Evolutionary conservation across 37 sponge, comb jelly and placozoan species (phyloP).

Genomic region (Aplysina aerophoba): DNA sequence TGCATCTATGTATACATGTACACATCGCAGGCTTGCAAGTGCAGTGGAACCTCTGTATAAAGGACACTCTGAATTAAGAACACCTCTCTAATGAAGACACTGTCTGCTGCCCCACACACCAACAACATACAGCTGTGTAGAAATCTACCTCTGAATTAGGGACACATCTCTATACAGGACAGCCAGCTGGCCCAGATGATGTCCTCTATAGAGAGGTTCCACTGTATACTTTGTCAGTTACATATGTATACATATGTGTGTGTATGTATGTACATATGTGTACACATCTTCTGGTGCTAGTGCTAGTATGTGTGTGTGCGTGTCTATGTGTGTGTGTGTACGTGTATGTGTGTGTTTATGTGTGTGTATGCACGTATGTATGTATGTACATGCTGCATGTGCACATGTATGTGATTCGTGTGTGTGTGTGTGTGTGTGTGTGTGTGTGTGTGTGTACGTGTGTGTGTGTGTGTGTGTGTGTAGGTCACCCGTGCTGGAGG

Average conservation of each 20-base stretch:
- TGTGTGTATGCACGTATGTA: slow-evolving; percentile 13
- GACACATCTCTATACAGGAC: no score
- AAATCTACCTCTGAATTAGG: no score
- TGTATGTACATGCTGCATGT: slow-evolving; percentile 43
- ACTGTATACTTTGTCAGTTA: no score
- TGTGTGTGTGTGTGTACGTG: not conserved
- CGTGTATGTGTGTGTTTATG: slow-evolving; percentile 6
- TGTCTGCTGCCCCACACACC: no score
- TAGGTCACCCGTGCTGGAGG: slow-evolving; percentile 47
- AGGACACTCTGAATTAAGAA: no score
- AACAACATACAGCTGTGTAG: no score
- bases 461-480: slow-evolving; percentile 1
- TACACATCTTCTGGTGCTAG: not conserved
- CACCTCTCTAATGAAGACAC: no score
- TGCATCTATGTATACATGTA: not conserved
- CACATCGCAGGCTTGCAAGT: slow-evolving; percentile 1
- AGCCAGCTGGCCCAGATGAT: no score
- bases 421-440: slow-evolving; percentile 4
- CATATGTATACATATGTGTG: no score
- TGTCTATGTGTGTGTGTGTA: not conserved
- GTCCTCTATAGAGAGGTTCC: no score
- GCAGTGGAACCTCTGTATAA: no score
- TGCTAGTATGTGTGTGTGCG: not conserved
- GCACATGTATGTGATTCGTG: slow-evolving; percentile 21
- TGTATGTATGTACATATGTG: no score